A percentile compares a stretch with the other conserved stretches of the same genome.
Conservation (phyloP, 64 coral and sea anemone species). For the Dendronephthya gigantea region DNA sequence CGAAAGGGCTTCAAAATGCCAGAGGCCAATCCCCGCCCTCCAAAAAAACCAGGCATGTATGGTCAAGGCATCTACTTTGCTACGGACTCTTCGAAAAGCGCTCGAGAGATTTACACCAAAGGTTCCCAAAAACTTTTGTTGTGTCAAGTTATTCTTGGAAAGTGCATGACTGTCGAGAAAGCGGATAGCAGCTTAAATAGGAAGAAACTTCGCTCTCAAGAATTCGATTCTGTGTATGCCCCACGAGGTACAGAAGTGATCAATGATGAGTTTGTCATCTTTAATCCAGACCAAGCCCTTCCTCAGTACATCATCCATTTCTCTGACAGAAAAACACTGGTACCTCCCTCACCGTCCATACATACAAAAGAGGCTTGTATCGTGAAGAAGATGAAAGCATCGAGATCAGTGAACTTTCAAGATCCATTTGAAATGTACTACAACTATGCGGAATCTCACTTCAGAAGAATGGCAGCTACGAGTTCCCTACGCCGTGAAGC, state of each 20-base stretch:
- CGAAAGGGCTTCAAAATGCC: conserved; percentile 21
- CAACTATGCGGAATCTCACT: not conserved
- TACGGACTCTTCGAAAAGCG: conserved; percentile 26
- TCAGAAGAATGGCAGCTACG: not conserved
- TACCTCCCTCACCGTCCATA: not conserved
- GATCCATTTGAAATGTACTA: conserved; percentile 3
- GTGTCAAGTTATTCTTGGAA: conserved; percentile 20
- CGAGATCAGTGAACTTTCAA: not conserved
- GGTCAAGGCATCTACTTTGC: conserved; percentile 26
- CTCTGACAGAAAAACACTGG: not conserved
- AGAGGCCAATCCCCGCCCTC: not conserved
- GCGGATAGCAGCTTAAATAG: not conserved
- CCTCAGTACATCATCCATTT: not conserved
- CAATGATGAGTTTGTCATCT: not conserved
- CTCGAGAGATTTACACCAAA: conserved; percentile 18
- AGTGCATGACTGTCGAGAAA: not conserved
- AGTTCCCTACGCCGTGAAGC: not conserved
- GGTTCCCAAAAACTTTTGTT: conserved; percentile 17
- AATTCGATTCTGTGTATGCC: not conserved
- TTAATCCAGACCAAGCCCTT: not conserved
- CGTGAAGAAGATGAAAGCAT: not conserved
- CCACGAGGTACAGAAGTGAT: not conserved
- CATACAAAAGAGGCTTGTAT: not conserved
- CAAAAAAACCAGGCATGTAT: conserved; percentile 12
- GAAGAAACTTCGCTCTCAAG: not conserved